phyloP scores from a whole-genome alignment of 2,888 invertebrate species.

The Athalia rosae region DNA sequence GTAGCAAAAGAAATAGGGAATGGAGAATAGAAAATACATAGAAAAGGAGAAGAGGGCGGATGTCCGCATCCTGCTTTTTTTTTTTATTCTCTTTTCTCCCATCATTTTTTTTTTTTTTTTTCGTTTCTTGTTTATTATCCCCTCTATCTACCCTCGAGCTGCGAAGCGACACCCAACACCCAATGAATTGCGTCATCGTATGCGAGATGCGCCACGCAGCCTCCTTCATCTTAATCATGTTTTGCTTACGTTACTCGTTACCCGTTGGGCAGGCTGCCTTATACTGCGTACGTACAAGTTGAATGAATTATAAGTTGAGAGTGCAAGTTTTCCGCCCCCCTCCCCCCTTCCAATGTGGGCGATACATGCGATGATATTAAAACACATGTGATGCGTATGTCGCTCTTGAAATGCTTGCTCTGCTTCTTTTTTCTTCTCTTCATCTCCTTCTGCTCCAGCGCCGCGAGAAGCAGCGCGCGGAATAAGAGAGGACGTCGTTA shows the following conservation, averaged over 20 bases:
- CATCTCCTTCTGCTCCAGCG: not conserved
- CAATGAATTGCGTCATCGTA: constrained; percentile 27
- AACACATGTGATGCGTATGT: constrained; percentile 8
- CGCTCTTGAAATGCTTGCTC: constrained; percentile 13
- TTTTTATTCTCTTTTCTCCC: constrained; percentile 4
- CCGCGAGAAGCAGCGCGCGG: not conserved
- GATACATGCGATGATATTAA: constrained; percentile 15
- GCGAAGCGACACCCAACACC: constrained; percentile 37
- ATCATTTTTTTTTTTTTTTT: not conserved
- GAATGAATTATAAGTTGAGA: too few relatives aligned
- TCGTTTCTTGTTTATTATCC: not conserved
- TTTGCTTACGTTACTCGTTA: not conserved
- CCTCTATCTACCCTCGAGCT: not conserved
- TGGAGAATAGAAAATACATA: constrained; percentile 8
- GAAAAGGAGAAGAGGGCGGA: constrained; percentile 37
- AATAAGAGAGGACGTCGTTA: constrained; percentile 5
- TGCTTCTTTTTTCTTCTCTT: not conserved
- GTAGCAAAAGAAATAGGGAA: not conserved
- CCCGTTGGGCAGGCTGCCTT: not conserved
- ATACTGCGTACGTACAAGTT: not conserved
- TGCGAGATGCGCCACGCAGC: constrained; percentile 28
- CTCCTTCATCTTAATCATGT: constrained; percentile 34
- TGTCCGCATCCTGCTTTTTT: constrained; percentile 40
- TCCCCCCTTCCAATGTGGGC: constrained; percentile 1
- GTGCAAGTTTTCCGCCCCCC: not conserved